Evolutionary conservation across 1,140 invertebrate species (phyloP).

Genomic region (Aradophagus sp.): DNA sequence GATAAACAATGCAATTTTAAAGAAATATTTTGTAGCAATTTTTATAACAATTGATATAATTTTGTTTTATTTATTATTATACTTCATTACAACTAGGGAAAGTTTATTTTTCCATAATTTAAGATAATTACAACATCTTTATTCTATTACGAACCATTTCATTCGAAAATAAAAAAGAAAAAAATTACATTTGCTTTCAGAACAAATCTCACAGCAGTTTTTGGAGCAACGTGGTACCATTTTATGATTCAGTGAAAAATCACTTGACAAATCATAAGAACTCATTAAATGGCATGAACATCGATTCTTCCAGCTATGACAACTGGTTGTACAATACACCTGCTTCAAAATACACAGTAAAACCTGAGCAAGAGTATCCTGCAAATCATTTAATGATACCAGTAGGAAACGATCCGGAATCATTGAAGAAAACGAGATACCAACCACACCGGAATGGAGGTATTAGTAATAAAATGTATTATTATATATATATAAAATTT

Average conservation of each 20-base stretch:
- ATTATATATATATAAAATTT: no score
- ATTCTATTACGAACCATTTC: no score
- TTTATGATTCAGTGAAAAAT: constrained; percentile 33
- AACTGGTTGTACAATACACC: constrained; percentile 15
- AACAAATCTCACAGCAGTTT: constrained; percentile 19
- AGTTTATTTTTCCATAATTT: no score
- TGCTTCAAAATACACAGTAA: constrained; percentile 4
- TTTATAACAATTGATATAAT: no score
- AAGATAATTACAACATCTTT: background rate
- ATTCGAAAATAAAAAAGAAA: no score
- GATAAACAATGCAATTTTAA: no score
- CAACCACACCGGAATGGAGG: constrained; percentile 15
- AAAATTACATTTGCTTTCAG: constrained; percentile 12
- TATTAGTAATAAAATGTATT: no score
- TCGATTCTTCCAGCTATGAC: constrained; percentile 9
- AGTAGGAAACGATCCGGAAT: constrained; percentile 10
- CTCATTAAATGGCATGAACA: constrained; percentile 6
- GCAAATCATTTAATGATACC: constrained; percentile 15
- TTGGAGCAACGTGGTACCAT: constrained; percentile 43
- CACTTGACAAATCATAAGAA: constrained; percentile 22
- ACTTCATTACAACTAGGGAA: no score
- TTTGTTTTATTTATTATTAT: no score
- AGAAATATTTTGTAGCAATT: no score
- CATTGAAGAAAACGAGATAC: constrained; percentile 16
- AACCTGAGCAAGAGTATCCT: constrained; percentile 14